Evolutionary conservation across 1,140 invertebrate species (phyloP).

Genomic region (Galendromus occidentalis): DNA sequence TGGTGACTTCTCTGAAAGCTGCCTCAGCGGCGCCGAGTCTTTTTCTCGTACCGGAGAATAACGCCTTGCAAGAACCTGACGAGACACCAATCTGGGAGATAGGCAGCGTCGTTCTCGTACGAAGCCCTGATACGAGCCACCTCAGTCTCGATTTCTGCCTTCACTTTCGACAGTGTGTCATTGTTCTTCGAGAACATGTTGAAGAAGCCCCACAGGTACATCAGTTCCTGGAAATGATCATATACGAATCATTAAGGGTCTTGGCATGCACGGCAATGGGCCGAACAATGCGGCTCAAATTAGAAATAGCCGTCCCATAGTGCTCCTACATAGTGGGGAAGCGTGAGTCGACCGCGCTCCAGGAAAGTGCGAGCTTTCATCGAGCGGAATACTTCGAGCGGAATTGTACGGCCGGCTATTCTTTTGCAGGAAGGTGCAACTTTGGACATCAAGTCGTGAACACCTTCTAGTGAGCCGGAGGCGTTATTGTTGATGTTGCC

Average conservation of each 20-base stretch:
- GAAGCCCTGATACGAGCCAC: neutral
- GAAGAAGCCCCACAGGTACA: conserved; percentile 5
- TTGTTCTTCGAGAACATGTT: conserved; percentile 9
- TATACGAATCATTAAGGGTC: too few relatives aligned
- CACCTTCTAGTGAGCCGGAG: neutral
- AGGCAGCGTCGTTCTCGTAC: neutral
- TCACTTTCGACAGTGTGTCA: neutral
- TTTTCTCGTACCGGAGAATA: neutral
- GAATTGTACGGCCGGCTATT: neutral
- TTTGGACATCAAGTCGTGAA: neutral
- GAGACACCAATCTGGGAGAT: conserved; percentile 1
- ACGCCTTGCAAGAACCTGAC: conserved; percentile 2
- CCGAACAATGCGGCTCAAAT: neutral
- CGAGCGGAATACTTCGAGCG: neutral
- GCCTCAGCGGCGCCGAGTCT: neutral
- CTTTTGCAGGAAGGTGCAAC: neutral
- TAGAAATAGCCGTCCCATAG: neutral
- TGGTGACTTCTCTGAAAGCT: neutral
- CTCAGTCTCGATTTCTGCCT: neutral
- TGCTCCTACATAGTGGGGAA: neutral
- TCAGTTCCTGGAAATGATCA: neutral
- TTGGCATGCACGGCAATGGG: neutral
- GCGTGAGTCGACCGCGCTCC: neutral
- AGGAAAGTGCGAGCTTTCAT: conserved; percentile 4
- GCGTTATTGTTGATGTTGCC: neutral